Percentiles rank a stretch among this genome's conserved stretches.
These are phyloP conservation scores for Mus pahari DNA, from an alignment of 2,113 vertebrate genomes.

Conservation along the genomic window DNA sequence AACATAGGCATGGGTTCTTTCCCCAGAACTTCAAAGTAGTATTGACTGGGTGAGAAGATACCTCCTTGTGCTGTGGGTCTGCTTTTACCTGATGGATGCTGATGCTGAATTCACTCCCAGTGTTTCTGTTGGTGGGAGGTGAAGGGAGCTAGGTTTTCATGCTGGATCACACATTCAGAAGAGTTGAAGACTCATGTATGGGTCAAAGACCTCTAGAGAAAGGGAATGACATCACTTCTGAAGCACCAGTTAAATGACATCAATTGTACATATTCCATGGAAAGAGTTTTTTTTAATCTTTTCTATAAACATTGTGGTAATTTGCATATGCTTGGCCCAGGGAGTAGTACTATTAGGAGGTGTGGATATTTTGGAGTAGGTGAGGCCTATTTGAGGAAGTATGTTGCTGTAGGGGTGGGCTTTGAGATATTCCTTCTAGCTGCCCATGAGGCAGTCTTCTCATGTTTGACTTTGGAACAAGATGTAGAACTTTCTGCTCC, in stretches of 20 bases:
- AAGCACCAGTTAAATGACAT: not conserved
- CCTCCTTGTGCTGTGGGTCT: not conserved
- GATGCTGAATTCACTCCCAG: rapidly evolving
- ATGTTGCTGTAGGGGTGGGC: too few relatives aligned
- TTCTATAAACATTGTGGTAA: not conserved
- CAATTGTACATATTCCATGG: not conserved
- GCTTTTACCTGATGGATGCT: not conserved
- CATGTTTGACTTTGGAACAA: too few relatives aligned
- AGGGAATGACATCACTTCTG: not conserved
- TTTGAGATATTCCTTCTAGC: too few relatives aligned
- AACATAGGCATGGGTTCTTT: not conserved
- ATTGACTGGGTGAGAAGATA: not conserved
- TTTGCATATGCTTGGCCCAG: too few relatives aligned
- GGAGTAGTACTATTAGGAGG: too few relatives aligned
- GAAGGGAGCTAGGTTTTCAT: not conserved
- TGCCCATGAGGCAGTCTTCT: too few relatives aligned
- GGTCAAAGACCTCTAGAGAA: not conserved
- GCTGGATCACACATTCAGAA: not conserved
- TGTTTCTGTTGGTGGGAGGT: not conserved
- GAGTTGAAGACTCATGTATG: not conserved
- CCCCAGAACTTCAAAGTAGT: not conserved
- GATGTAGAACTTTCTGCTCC: too few relatives aligned
- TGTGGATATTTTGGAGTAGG: too few relatives aligned
- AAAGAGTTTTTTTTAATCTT: not conserved
- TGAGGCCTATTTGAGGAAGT: too few relatives aligned